A percentile compares a stretch with the other conserved stretches of the same genome.
These are phyloP conservation scores for Catharus minimus DNA, from an alignment of 2,113 vertebrate species.

Conservation along the genomic window DNA sequence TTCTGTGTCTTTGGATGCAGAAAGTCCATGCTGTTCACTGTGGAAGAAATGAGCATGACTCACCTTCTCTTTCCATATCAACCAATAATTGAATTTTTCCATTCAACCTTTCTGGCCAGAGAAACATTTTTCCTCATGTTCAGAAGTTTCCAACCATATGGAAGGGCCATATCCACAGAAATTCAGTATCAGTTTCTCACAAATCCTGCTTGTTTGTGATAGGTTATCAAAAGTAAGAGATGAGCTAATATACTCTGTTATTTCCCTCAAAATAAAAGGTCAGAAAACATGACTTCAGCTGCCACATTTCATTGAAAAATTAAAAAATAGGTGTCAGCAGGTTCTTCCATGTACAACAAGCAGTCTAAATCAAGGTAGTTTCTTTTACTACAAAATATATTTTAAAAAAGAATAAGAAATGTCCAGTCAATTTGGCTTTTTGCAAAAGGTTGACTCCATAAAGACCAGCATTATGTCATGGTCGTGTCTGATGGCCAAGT, in stretches of 20 bases:
- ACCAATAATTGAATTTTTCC: neutral
- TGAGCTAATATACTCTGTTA: neutral
- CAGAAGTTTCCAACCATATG: neutral
- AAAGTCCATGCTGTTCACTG: neutral
- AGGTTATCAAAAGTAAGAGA: neutral
- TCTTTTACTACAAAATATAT: neutral
- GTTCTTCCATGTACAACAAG: neutral
- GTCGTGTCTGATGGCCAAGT: neutral
- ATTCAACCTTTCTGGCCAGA: neutral
- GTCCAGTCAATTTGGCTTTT: neutral
- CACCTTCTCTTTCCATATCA: conserved; percentile 20
- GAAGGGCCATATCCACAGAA: neutral
- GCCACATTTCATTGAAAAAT: neutral
- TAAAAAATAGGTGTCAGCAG: neutral
- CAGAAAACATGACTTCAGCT: neutral
- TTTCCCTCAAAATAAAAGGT: neutral
- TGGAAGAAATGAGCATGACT: neutral
- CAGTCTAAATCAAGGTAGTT: neutral
- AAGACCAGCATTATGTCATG: conserved; percentile 29
- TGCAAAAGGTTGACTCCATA: conserved; percentile 8
- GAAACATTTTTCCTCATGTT: neutral
- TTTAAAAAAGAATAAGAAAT: neutral
- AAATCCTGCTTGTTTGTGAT: neutral
- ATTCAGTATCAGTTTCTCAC: neutral
- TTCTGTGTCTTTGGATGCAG: neutral